Conservation (phyloP, 2,113 vertebrate genomes). For the Leptocoma aspasia region DNA sequence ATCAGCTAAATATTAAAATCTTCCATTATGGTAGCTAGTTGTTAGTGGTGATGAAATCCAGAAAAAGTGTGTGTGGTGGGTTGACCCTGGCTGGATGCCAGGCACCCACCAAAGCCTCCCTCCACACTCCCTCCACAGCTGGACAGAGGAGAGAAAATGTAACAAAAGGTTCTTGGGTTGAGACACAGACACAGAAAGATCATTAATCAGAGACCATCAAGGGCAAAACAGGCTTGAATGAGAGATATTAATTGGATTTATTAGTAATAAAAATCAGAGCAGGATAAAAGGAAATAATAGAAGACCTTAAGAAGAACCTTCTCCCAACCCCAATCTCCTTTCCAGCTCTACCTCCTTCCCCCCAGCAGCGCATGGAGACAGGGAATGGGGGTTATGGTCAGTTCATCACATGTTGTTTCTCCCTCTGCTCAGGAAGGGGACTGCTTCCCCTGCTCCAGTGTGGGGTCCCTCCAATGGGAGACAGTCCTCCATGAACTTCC, state of each 20-base stretch:
- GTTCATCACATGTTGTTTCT: not conserved
- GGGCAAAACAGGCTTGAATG: not conserved
- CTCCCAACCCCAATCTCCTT: accelerated
- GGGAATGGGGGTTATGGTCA: not conserved
- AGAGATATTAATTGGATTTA: not conserved
- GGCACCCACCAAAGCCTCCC: not conserved
- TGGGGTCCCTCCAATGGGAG: not conserved
- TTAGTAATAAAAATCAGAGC: not conserved
- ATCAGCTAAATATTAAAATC: not conserved
- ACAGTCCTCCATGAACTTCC: not conserved
- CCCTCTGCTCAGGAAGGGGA: not conserved
- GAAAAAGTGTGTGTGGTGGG: not conserved
- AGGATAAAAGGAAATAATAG: not conserved
- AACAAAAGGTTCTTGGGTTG: not conserved
- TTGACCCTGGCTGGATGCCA: not conserved
- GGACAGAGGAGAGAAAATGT: not conserved
- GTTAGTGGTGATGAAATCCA: not conserved
- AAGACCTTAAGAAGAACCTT: not conserved
- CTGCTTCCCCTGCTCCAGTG: not conserved
- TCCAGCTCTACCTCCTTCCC: not conserved
- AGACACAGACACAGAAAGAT: not conserved
- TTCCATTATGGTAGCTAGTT: not conserved
- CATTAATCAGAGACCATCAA: accelerated
- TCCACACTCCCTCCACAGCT: not conserved
- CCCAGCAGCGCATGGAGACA: accelerated